Evolutionary conservation across 1,140 invertebrate genomes (phyloP), one percentile per base, ranked within the genome.

Genomic region (Lepidurus packardi): DNA sequence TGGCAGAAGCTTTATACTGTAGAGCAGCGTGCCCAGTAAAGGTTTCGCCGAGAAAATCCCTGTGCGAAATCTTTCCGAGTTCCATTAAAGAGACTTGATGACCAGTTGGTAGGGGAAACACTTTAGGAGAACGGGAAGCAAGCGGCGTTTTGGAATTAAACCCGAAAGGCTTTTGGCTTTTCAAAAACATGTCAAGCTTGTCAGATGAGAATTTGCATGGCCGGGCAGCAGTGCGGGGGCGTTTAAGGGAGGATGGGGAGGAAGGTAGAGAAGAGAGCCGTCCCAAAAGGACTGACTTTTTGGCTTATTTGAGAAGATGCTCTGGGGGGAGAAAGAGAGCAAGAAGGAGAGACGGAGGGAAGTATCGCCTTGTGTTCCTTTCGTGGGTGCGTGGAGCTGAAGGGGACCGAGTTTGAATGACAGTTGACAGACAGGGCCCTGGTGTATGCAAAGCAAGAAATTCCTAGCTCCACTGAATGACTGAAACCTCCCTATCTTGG

Each of bases 101-200:
- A 65, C 53, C 53, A 34, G 53, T 65, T 65, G 53, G 53, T 21
- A 21, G 3, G 53, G 53, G 53, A 65, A 65, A 65, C 53, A 65
- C 53, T 65, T 65, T 13, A 7, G 21, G 53, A 13, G 21, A 65
- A 65, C 53, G 53, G 53, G 21, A 65, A 65, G 53, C 53, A 21
- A 65, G 53, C 53, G 53, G 53, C 53, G 21, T 65, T 13, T 65
- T 65, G 53, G 53, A 65, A 65, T 65, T 65, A 65, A 65, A 65
- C 53, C 53, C 53, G 53, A 65, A 21, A 65, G 21, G 53, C 4
- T 65, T 65, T 65, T 65, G 53, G 53, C 53, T 65, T 65, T 65
- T 65, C 53, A 65, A 65, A 65, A 65, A 65, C 53, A 65, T 65
- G 53, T 65, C 53, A 65, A 65, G 53, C 53, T 65, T 65, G 53